Conservation (phyloP, 2,113 vertebrate genomes). For the Tenebrosternarchus preto region DNA sequence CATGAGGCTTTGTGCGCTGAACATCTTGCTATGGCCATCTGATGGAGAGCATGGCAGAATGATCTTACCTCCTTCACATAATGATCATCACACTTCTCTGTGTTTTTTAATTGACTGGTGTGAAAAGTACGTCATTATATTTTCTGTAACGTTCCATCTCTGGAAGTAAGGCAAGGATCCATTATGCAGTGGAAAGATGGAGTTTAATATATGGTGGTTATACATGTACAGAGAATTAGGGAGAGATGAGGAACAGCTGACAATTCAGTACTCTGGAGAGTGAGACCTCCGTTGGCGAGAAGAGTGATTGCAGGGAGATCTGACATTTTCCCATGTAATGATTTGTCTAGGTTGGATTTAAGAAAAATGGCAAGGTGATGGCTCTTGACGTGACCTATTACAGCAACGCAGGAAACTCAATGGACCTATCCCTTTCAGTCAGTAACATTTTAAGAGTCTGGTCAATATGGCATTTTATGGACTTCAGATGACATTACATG, state of each 20-base stretch:
- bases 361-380: slow-evolving; percentile 82
- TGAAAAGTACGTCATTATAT: too few species aligned
- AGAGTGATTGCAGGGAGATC: too few species aligned
- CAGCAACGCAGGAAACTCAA: slow-evolving; percentile 84
- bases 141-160: too few species aligned
- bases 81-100: not conserved
- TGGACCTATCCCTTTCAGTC: slow-evolving; percentile 86
- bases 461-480: not conserved
- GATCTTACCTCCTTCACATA: not conserved
- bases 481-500: not conserved
- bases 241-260: too few species aligned
- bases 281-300: too few species aligned
- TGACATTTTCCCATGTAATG: not conserved
- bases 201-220: too few species aligned
- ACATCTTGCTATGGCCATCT: not conserved
- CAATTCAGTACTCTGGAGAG: too few species aligned
- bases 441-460: slow-evolving; percentile 58
- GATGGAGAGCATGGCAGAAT: not conserved
- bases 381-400: slow-evolving; percentile 86
- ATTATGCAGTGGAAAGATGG: too few species aligned
- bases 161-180: too few species aligned
- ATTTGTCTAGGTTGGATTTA: slow-evolving; percentile 85
- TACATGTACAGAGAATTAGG: too few species aligned
- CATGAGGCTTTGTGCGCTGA: not conserved
- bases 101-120: not conserved